phyloP scores from a whole-genome alignment of 2,888 invertebrate genomes.

The Heliothis peltigera region DNA sequence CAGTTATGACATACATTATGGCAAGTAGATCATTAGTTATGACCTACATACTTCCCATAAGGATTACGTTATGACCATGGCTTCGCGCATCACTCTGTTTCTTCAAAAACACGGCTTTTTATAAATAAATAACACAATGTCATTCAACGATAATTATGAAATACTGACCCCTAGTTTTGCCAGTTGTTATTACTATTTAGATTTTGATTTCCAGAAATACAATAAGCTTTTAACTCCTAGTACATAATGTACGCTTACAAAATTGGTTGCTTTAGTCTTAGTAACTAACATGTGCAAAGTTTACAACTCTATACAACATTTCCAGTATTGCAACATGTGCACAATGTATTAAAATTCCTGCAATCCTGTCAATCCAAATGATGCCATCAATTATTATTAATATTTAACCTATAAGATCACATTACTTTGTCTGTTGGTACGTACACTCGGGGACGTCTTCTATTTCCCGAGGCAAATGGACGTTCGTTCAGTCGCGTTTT shows the following conservation, averaged over 20 bases:
- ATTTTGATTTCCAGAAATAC: background rate
- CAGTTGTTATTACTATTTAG: too few species aligned
- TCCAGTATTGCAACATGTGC: conserved; percentile 14
- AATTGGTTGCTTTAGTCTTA: background rate
- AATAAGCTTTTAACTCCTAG: background rate
- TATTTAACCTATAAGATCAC: conserved; percentile 32
- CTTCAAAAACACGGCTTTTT: too few species aligned
- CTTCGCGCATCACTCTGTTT: too few species aligned
- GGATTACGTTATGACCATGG: too few species aligned
- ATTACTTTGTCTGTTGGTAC: conserved; percentile 39
- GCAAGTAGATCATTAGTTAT: too few species aligned
- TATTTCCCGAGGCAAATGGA: conserved; percentile 46
- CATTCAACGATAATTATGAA: too few species aligned
- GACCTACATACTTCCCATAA: too few species aligned
- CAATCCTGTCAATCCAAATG: conserved; percentile 24
- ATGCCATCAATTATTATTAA: conserved; percentile 35
- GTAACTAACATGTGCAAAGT: conserved; percentile 7
- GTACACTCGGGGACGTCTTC: conserved; percentile 28
- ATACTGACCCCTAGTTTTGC: too few species aligned
- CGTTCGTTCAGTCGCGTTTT: conserved; percentile 20
- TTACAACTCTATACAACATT: conserved; percentile 12
- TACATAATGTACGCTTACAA: background rate
- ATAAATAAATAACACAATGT: too few species aligned
- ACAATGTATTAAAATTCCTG: conserved; percentile 22
- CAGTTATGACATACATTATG: too few species aligned